Evolutionary conservation across 2,888 invertebrate species (phyloP), one percentile per base, ranked within the genome.

Genomic region (Suillia variegata): DNA sequence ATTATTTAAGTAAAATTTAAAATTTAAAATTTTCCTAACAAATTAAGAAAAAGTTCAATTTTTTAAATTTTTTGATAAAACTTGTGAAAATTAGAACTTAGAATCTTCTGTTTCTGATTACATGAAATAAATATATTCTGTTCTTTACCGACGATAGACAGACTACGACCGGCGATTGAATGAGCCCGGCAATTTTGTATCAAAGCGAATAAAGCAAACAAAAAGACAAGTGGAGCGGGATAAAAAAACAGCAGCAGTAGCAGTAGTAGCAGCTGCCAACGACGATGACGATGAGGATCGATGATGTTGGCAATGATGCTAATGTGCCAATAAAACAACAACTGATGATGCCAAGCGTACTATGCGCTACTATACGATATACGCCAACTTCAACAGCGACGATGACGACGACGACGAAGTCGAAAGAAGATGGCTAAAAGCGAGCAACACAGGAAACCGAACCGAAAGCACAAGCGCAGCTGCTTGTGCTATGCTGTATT

Each of bases 241-340:
- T 5, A 26, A 26, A 10, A 38, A 38, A 38, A 31, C 31, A 38
- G 38, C 38, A 26, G 10, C 38, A 38, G n/a, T n/a, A n/a, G n/a
- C 38, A n/a, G 12, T 13, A 5, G n/a, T 10, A 38, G 38, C 38
- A 38, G 38, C 4, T 38, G 38, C 6, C 10, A n/a, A 38, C 10
- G 38, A n/a, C n/a, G 15, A n/a, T 38, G 38, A n/a, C n/a, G 38
- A 38, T 10, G 38, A 38, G n/a, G 15, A 38, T 10, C 18, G 20
- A 45, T 45, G 45, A 45, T 45, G 20, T 45, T 45, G 45, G 18
- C 45, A 45, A 45, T 45, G 45, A 45, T 18, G 45, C 45, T 45
- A 45, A 45, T 45, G 18, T 45, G 45, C 45, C 17, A 45, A 45
- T 45, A 45, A 45, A 45, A 45, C 45, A 45, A 45, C 18, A 45